Base-by-base conservation (phyloP, 2,113 vertebrate species). In the Trematomus loennbergii region DNA sequence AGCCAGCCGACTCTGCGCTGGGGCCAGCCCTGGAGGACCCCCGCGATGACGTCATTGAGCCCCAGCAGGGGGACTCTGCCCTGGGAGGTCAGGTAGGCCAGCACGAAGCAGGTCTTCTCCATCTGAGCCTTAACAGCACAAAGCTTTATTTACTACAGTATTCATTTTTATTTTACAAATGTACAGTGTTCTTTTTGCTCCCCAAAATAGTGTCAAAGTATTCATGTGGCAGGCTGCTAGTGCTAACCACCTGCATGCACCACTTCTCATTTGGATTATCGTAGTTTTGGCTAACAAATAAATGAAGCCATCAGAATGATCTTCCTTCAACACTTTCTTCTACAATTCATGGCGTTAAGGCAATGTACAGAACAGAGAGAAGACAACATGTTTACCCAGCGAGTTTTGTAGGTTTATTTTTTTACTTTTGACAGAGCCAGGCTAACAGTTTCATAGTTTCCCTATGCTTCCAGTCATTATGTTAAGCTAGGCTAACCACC, bases 61-160 rank as follows among this genome's bases (percentile, higher is more conserved):
- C 92, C 89, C 43, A 94, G 91, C 67, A 99, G 87, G 48, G 97
- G 95, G 60, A 99, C 90, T 72, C 96, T 94, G 18, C 98, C 98
- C 91, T 95, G 95, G 71, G 97, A 97, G 78, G 96, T 92, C 83
- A 99, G 88, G 89, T 95, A 96, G 15, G 96, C 74, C 77, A 95
- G 92, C 20, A 92, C 64, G 72, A 99, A 97, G 2, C 94, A 88
- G 11, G 92, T 93, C 92, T 98, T 99, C 90, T 97, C 95, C 86
- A 97, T 62, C 78, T 93, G 95, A 63, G 77, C 90, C 97, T 99
- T 86, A 69, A 63, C 9, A 54, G 12, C 1, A 53, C 45, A 76
- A 13, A 43, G 18, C 7, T 52, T 50, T 5, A 16, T 3, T 48
- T 43, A 22, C 18, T 8, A 17, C 18, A 6, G 6, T 52, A 4